phyloP scores from a whole-genome alignment of 2,888 invertebrate species.

The Spodoptera exigua region DNA sequence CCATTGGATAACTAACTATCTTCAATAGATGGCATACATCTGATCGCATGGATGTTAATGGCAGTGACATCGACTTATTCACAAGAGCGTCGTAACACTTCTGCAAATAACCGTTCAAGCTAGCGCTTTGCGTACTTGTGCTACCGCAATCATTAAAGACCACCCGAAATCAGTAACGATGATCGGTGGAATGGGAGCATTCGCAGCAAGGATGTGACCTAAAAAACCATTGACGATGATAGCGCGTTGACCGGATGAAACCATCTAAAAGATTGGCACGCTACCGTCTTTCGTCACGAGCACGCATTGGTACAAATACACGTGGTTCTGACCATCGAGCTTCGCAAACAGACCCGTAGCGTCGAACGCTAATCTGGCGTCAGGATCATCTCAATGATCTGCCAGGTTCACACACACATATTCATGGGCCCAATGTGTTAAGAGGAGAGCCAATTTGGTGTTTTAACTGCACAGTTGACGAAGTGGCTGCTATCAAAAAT shows the following conservation, averaged over 20 bases:
- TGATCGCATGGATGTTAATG: not conserved
- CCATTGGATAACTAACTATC: not conserved
- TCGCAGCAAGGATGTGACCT: not conserved
- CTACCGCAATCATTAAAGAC: slow-evolving; percentile 2
- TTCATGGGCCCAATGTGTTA: too few species aligned
- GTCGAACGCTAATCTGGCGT: slow-evolving; percentile 4
- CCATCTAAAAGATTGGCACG: slow-evolving; percentile 4
- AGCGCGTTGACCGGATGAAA: not conserved
- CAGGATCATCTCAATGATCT: too few species aligned
- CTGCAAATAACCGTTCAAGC: slow-evolving; percentile 9
- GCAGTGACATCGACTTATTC: not conserved
- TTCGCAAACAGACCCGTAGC: slow-evolving; percentile 4
- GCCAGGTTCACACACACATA: too few species aligned
- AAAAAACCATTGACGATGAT: not conserved
- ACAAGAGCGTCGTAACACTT: slow-evolving; percentile 12
- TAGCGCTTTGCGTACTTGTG: not conserved
- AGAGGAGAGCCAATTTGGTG: too few species aligned
- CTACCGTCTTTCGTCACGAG: slow-evolving; percentile 8
- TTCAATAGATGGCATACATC: not conserved
- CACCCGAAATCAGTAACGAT: slow-evolving; percentile 3
- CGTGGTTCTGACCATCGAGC: slow-evolving; percentile 2
- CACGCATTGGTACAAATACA: slow-evolving; percentile 10
- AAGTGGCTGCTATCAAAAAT: too few species aligned
- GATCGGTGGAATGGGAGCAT: not conserved
- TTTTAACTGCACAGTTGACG: too few species aligned